Base-by-base conservation (phyloP, 2,797 vertebrate species). In the Sarcoramphus papa region DNA sequence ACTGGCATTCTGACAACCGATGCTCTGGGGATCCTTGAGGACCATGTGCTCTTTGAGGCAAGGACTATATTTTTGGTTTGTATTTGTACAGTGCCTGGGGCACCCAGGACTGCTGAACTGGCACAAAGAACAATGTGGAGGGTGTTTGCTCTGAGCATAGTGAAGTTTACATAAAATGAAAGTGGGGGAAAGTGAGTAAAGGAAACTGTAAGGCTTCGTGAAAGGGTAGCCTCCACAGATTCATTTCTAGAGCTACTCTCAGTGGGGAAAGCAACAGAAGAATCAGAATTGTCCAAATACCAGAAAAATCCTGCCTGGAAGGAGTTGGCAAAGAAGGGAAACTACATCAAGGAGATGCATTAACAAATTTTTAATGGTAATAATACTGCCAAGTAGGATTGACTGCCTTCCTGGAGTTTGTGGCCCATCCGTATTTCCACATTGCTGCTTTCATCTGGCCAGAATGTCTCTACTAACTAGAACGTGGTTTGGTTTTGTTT, bases 371-470 rank as follows among this genome's bases (percentile, higher is more conserved):
- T 40, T 78, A 64, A 45, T 27, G n/a, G 48, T 4, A 54, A 4
- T 40, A n/a, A 48, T 9, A 37, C 40, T 81, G 67, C 75, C 92
- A 92, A 41, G 51, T 31, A 72, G 75, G 43, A 84, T 5, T 47
- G 50, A 68, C 40, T 31, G 74, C 35, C 43, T 73, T 72, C 72
- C 81, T 69, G 73, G 12, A 65, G 76, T 11, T 45, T 67, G 83
- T 1, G 3, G 25, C 62, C 68, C 60, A 76, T 51, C 78, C 30
- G 2, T 50, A 51, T 69, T 86, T 77, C 85, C 45, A 87, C 83
- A 20, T 18, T 77, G 86, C 88, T 90, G 83, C 87, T 95, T 91
- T 95, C 86, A 94, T 78, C 94, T 74, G 84, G 88, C 68, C 88
- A 86, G 51, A 54, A 67, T 2, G n/a, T 54, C 33, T 63, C 57